phyloP scores from a whole-genome alignment of 2,797 vertebrate species.

The Apogon talboti region DNA sequence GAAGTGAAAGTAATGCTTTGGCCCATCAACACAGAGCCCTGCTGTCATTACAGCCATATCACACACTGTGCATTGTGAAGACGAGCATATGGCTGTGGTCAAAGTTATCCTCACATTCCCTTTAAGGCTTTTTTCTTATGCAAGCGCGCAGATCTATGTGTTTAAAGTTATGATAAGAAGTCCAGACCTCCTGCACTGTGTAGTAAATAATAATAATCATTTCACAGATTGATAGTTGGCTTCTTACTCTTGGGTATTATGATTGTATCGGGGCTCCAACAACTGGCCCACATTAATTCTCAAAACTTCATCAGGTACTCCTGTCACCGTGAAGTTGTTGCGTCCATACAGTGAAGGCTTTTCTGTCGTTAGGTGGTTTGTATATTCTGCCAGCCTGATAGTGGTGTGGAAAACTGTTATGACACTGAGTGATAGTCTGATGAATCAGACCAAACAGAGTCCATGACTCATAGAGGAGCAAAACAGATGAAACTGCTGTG shows the following conservation, averaged over 20 bases:
- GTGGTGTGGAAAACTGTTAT: conserved; percentile 21
- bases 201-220: background rate
- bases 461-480: conserved; percentile 18
- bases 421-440: conserved; percentile 41
- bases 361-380: conserved; percentile 28
- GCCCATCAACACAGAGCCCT: background rate
- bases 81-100: background rate
- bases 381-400: conserved; percentile 32
- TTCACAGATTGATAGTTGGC: background rate
- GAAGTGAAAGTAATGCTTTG: conserved; percentile 6
- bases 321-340: conserved; percentile 22
- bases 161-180: background rate
- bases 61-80: background rate
- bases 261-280: background rate
- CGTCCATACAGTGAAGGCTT: conserved; percentile 6
- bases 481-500: conserved; percentile 12
- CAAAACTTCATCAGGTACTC: conserved; percentile 15
- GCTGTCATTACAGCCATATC: conserved; percentile 6
- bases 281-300: conserved; percentile 6
- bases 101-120: conserved; percentile 10
- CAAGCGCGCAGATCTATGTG: background rate
- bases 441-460: conserved; percentile 40
- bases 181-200: background rate
- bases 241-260: background rate
- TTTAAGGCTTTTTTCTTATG: background rate